Percentiles rank a stretch among this genome's conserved stretches.
Evolutionary conservation across 2,113 vertebrate genomes (phyloP).

Genomic region (Bubo bubo): DNA sequence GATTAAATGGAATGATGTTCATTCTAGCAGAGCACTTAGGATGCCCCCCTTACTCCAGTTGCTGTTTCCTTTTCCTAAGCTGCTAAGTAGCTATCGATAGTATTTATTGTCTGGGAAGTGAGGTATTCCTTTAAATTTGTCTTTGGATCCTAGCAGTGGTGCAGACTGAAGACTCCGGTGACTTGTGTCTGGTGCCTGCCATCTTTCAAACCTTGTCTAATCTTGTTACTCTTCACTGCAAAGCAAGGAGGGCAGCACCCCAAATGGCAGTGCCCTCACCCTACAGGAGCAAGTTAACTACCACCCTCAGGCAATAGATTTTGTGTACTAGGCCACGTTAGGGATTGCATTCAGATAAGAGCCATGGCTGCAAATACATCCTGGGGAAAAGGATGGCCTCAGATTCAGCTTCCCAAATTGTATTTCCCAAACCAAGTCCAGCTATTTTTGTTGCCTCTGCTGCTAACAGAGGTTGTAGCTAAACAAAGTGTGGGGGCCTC

Average conservation of each 20-base stretch:
- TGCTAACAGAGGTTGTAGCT: not conserved
- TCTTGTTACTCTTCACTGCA: not conserved
- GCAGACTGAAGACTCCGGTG: not conserved
- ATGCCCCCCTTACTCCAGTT: not conserved
- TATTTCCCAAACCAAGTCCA: not conserved
- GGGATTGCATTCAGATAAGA: not conserved
- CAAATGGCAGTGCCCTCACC: not conserved
- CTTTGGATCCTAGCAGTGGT: not conserved
- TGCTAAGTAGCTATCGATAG: not conserved
- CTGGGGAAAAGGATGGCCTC: not conserved
- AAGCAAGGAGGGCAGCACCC: not conserved
- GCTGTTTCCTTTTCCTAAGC: not conserved
- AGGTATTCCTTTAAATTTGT: not conserved
- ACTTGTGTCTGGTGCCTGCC: not conserved
- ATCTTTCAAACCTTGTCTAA: not conserved
- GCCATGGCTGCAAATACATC: not conserved
- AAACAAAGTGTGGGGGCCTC: not conserved
- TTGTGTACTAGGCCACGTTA: not conserved
- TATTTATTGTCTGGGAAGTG: not conserved
- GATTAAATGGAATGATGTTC: not conserved
- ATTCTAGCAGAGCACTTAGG: not conserved
- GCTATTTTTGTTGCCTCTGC: not conserved
- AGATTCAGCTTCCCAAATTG: not conserved
- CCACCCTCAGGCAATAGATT: not conserved
- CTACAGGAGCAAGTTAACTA: not conserved